These are phyloP conservation scores for Glandiceps talaboti DNA, from an alignment of 53 echinoderm and acorn worm genomes.

Conservation along the genomic window DNA sequence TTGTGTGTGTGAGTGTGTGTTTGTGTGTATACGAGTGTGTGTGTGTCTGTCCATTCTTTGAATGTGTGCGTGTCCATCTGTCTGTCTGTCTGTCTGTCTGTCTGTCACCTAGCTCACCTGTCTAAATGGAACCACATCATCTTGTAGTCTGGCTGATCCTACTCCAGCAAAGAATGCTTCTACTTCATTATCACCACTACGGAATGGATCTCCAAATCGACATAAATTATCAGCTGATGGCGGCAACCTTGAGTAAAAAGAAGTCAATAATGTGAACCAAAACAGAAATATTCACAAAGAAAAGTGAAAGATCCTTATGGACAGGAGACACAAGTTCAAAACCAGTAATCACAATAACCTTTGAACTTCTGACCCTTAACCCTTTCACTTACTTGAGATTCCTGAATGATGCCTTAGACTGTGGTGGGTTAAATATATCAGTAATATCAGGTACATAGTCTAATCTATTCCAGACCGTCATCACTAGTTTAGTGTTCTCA, in stretches of 20 bases:
- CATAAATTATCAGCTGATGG: slow-evolving; percentile 9
- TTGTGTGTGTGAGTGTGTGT: too few species aligned
- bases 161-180: slow-evolving; percentile 29
- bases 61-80: too few species aligned
- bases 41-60: too few species aligned
- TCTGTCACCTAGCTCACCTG: slow-evolving; percentile 38
- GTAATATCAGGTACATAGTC: slow-evolving; percentile 1
- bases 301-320: too few species aligned
- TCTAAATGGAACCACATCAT: slow-evolving; percentile 14
- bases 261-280: too few species aligned
- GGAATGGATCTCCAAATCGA: slow-evolving; percentile 34
- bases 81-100: too few species aligned
- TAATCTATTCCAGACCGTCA: not conserved
- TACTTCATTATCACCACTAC: slow-evolving; percentile 20
- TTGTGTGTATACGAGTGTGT: too few species aligned
- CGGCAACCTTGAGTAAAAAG: not conserved
- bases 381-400: not conserved
- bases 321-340: too few species aligned
- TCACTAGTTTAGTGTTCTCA: not conserved
- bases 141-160: slow-evolving; percentile 7
- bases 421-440: not conserved
- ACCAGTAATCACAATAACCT: too few species aligned
- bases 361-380: too few species aligned
- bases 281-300: too few species aligned
- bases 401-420: not conserved